Evolutionary conservation across 2,797 vertebrate genomes (phyloP).

Genomic region (Paedocypris micromegethes): DNA sequence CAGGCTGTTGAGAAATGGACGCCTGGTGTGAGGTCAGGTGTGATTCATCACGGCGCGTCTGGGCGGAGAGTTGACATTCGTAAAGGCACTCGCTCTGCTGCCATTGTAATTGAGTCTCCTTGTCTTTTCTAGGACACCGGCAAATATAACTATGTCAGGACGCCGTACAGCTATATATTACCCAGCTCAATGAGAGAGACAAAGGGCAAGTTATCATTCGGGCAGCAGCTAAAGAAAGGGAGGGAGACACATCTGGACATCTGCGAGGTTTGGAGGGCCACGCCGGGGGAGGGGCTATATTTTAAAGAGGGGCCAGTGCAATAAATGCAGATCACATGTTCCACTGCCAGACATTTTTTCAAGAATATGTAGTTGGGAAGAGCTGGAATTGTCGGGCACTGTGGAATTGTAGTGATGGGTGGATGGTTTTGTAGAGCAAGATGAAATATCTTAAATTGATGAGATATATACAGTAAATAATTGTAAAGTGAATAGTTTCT

Average conservation of each 20-base stretch:
- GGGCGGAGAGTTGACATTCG: constrained; percentile 72
- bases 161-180: constrained; percentile 85
- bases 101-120: constrained; percentile 82
- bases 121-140: constrained; percentile 82
- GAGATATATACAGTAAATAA: too few relatives aligned
- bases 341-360: constrained; percentile 2
- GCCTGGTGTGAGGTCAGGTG: constrained; percentile 69
- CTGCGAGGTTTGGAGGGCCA: constrained; percentile 39
- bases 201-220: constrained; percentile 85
- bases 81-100: constrained; percentile 63
- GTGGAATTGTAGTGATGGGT: too few relatives aligned
- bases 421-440: too few relatives aligned
- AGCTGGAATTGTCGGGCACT: too few relatives aligned
- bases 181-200: constrained; percentile 75
- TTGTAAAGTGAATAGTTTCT: too few relatives aligned
- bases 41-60: constrained; percentile 75
- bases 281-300: constrained; percentile 24
- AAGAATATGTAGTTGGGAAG: not conserved
- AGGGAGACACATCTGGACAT: constrained; percentile 51
- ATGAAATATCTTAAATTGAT: too few relatives aligned
- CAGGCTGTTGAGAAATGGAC: constrained; percentile 61
- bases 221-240: constrained; percentile 64
- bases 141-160: constrained; percentile 86
- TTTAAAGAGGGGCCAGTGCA: constrained; percentile 3
- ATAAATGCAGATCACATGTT: constrained; percentile 22